phyloP scores from a whole-genome alignment of 1,140 invertebrate species.

The Caenorhabditis inopinata region DNA sequence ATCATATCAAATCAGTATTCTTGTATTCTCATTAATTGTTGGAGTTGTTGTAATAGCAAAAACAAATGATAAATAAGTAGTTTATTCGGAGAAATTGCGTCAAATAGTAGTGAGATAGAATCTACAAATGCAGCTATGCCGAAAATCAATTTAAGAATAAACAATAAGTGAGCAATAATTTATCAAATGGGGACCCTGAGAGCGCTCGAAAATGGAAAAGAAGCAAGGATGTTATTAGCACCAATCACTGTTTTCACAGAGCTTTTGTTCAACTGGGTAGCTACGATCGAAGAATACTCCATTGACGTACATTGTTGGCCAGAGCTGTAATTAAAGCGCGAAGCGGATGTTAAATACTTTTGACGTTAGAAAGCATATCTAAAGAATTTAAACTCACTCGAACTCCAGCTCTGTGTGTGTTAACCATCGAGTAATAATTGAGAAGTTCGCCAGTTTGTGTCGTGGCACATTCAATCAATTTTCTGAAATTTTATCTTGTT shows the following conservation, averaged over 20 bases:
- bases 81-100: too few species aligned
- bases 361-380: too few species aligned
- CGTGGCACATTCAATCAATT: conserved; percentile 46
- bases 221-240: conserved; percentile 34
- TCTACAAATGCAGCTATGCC: too few species aligned
- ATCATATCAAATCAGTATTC: conserved; percentile 9
- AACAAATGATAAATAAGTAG: too few species aligned
- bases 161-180: conserved; percentile 16
- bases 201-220: neutral
- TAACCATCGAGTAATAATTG: conserved; percentile 51
- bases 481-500: neutral
- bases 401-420: conserved; percentile 49
- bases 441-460: conserved; percentile 51
- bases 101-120: too few species aligned
- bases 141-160: neutral
- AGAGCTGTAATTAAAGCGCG: conserved; percentile 46
- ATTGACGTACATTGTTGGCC: conserved; percentile 50
- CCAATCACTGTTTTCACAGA: conserved; percentile 48
- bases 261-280: conserved; percentile 45
- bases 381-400: neutral
- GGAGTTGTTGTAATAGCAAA: neutral
- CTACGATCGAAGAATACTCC: conserved; percentile 50
- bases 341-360: too few species aligned
- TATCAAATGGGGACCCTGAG: conserved; percentile 7
- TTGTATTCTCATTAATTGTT: neutral